Base-by-base conservation (phyloP, 2,888 invertebrate species). In the Tenthredo notha region DNA sequence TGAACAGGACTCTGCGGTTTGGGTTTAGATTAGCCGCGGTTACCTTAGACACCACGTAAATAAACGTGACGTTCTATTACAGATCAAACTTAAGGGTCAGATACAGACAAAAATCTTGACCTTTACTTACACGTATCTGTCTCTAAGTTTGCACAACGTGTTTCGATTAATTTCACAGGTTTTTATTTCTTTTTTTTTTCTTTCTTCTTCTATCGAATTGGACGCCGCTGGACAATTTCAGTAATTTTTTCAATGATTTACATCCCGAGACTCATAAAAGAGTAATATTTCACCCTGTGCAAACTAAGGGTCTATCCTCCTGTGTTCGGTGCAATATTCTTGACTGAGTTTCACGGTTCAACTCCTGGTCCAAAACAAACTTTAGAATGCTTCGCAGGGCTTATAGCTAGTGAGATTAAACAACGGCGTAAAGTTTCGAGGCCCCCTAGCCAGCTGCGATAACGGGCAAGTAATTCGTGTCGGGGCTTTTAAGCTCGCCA, bases 381-480 rank as follows among this genome's bases (percentile, higher is more conserved):
- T 77, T 54, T 29, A 9, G 15, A 77, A 77, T 77, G 54, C 77
- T 77, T n/a, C 29, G 77, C 77, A 33, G 47, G 33, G 50, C 77
- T 77, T 77, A 77, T 54, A 77, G 7, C 25, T 1, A 77, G 77
- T 77, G 77, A 77, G 50, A 77, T 77, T 77, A 54, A 77, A 77
- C 50, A 77, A 29, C 29, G 54, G 33, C 29, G 77, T 21, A 77
- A 54, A 54, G 77, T 77, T 54, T 77, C 29, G 47, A 50, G 29
- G 33, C 67, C 67, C 67, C 67, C 67, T 29, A 29, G 50, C 54
- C 40, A 54, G 25, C 40, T 77, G 40, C 21, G 77, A 77, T 50
- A 77, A 77, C 50, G 77, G 54, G 29, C 54, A 77, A 77, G 77
- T 77, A 77, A 77, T 77, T 77, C n/a, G 77, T 54, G 15, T n/a